Evolutionary conservation across 2,888 invertebrate genomes (phyloP).

Genomic region (Eupithecia tripunctaria): DNA sequence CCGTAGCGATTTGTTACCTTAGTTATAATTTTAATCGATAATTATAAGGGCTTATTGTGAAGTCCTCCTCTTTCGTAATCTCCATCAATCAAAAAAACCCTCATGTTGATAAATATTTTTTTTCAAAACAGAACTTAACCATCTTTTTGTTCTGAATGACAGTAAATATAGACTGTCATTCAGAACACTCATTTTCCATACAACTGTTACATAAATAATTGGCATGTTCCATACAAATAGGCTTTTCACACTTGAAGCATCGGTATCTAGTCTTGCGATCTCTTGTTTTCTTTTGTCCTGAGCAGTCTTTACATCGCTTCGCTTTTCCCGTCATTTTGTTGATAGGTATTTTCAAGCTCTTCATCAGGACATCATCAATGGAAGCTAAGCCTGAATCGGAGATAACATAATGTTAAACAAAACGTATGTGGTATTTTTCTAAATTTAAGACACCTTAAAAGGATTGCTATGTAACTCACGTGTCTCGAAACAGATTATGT

Average conservation of each 20-base stretch:
- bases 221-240: conserved; percentile 9
- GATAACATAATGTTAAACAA: not conserved
- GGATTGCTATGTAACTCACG: no score
- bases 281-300: not conserved
- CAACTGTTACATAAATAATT: not conserved
- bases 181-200: not conserved
- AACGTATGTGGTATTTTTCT: not conserved
- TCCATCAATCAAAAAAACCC: not conserved
- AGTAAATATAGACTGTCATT: not conserved
- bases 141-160: not conserved
- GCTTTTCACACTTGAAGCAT: conserved; percentile 7
- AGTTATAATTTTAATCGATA: no score
- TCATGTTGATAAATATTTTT: not conserved
- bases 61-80: no score
- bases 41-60: no score
- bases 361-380: not conserved
- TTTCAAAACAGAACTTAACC: not conserved
- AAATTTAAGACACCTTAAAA: no score
- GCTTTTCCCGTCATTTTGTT: not conserved
- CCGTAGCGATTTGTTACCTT: no score
- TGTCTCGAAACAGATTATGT: no score
- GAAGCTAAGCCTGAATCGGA: not conserved
- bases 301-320: conserved; percentile 2
- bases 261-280: conserved; percentile 6
- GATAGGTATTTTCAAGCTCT: not conserved